A percentile compares a stretch with the other conserved stretches of the same genome.
Conservation (phyloP, 2,113 vertebrate genomes). For the Dermatemys mawii region DNA sequence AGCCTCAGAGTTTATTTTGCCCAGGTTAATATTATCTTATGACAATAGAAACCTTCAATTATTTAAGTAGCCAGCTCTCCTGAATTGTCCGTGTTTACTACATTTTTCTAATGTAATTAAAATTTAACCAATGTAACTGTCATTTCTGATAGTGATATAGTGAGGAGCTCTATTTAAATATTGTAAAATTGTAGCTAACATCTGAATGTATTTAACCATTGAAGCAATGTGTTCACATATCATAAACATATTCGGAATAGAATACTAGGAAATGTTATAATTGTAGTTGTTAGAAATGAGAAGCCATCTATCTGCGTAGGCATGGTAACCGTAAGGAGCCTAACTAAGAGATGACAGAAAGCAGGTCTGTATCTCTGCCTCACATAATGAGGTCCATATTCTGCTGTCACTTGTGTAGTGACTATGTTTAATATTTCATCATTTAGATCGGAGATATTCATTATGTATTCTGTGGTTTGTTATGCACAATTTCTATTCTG, state of each 20-base stretch:
- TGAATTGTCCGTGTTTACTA: conserved; percentile 4
- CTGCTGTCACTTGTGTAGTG: background rate
- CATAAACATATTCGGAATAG: background rate
- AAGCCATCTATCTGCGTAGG: background rate
- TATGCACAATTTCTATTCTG: background rate
- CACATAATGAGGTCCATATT: background rate
- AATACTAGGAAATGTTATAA: background rate
- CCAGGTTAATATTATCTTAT: background rate
- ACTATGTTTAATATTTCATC: background rate
- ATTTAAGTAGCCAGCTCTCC: background rate
- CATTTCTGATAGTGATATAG: background rate
- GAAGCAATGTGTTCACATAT: background rate
- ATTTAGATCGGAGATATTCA: background rate
- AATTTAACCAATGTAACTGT: background rate
- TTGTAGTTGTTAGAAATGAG: background rate
- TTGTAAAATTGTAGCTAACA: background rate
- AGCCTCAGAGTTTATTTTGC: background rate
- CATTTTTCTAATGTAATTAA: background rate
- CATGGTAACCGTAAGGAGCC: background rate
- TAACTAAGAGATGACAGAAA: background rate
- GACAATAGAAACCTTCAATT: background rate
- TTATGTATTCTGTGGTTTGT: background rate
- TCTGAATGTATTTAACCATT: background rate
- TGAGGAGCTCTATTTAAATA: conserved; percentile 1
- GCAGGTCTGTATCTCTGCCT: background rate